Percentiles rank a stretch among this genome's conserved stretches.
Evolutionary conservation across 2,888 invertebrate genomes (phyloP).

Genomic region (Watsonalla binaria): DNA sequence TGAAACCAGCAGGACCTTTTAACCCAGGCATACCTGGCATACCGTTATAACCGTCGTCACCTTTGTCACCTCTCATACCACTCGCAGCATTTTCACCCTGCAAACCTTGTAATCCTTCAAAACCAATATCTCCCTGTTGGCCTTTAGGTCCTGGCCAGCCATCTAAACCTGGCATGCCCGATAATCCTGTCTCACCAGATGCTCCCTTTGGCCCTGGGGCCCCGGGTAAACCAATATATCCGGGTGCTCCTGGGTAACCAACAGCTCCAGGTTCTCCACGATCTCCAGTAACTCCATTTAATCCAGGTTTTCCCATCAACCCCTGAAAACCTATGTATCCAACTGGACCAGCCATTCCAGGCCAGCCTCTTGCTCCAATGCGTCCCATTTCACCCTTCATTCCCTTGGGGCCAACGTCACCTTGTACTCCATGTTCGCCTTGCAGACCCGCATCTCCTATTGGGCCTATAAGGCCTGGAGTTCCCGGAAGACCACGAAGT

Average conservation of each 20-base stretch:
- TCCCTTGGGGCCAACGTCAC: slow-evolving; percentile 72
- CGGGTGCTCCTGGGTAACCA: slow-evolving; percentile 52
- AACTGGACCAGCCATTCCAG: slow-evolving; percentile 50
- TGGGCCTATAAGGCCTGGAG: slow-evolving; percentile 80
- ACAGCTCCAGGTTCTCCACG: slow-evolving; percentile 88
- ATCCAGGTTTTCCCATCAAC: slow-evolving; percentile 66
- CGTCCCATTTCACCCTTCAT: slow-evolving; percentile 76
- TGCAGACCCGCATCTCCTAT: slow-evolving; percentile 77
- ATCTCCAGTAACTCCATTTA: slow-evolving; percentile 50
- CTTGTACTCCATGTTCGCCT: slow-evolving; percentile 57
- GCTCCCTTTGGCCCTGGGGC: slow-evolving; percentile 41
- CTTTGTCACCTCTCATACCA: slow-evolving; percentile 81
- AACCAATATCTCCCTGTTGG: slow-evolving; percentile 71
- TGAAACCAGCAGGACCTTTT: slow-evolving; percentile 62
- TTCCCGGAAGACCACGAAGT: slow-evolving; percentile 65
- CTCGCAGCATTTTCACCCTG: slow-evolving; percentile 81
- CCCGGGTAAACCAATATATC: slow-evolving; percentile 61
- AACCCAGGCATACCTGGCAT: slow-evolving; percentile 51
- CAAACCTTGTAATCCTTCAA: slow-evolving; percentile 73
- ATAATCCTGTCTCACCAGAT: slow-evolving; percentile 36
- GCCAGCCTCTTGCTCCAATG: slow-evolving; percentile 50
- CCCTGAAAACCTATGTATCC: slow-evolving; percentile 82
- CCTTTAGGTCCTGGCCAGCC: slow-evolving; percentile 67
- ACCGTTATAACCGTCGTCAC: slow-evolving; percentile 70
- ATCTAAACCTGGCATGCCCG: slow-evolving; percentile 38